Conservation (phyloP, 2,113 vertebrate genomes). For the Condylura cristata region DNA sequence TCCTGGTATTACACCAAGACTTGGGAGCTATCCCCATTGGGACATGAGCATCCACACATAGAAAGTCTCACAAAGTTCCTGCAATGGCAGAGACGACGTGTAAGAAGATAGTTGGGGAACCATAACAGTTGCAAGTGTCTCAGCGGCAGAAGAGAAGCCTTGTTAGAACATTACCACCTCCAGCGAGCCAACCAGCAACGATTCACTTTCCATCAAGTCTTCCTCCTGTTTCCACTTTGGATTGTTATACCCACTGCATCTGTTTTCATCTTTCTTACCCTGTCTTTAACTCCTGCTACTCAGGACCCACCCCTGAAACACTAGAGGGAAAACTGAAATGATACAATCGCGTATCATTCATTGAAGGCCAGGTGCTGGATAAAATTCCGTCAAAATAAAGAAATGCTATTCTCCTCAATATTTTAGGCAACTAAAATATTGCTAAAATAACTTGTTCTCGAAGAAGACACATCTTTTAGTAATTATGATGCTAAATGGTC, state of each 20-base stretch:
- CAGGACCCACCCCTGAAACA: background rate
- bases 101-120: background rate
- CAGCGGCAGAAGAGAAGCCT: background rate
- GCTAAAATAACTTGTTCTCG: background rate
- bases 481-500: background rate
- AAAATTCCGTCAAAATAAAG: background rate
- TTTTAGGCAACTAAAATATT: background rate
- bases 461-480: background rate
- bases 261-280: background rate
- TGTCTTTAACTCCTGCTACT: background rate
- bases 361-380: background rate
- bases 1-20: background rate
- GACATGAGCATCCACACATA: background rate
- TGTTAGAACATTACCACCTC: background rate
- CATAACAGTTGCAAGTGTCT: background rate
- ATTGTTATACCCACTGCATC: background rate
- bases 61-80: constrained; percentile 52
- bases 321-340: background rate
- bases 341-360: background rate
- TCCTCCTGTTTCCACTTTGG: background rate
- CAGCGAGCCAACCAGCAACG: background rate
- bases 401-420: background rate
- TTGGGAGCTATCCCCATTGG: background rate
- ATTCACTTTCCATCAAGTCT: background rate
- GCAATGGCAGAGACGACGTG: background rate